A percentile compares a stretch with the other conserved stretches of the same genome.
These are phyloP conservation scores for Drosophila serrata DNA, from an alignment of 1,140 invertebrate species.

Conservation along the genomic window DNA sequence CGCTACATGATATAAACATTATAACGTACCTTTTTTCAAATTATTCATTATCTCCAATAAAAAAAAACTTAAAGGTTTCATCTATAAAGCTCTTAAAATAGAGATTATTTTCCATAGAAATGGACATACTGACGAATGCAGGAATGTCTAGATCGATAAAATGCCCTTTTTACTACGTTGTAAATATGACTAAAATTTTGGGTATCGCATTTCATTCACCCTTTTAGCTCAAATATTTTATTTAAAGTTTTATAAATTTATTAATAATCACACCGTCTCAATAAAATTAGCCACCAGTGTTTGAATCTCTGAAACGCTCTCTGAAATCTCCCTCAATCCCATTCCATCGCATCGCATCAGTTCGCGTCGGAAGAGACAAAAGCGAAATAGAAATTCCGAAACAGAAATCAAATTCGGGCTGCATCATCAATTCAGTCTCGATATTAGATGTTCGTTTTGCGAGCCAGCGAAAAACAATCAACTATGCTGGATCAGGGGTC, in stretches of 20 bases:
- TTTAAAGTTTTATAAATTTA: background rate
- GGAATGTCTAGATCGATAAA: no score
- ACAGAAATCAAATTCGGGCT: conserved; percentile 66
- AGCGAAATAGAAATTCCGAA: conserved; percentile 47
- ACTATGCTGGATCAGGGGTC: conserved; percentile 1
- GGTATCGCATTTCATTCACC: background rate
- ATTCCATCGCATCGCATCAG: conserved; percentile 27
- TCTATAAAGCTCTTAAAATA: no score
- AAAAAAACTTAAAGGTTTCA: no score
- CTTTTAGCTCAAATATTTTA: background rate
- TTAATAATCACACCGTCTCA: background rate
- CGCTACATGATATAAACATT: no score
- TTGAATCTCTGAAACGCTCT: background rate
- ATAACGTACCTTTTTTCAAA: no score
- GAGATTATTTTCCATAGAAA: no score
- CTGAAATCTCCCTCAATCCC: conserved; percentile 19
- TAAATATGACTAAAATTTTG: background rate
- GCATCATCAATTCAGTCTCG: conserved; percentile 68
- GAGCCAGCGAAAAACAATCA: conserved; percentile 33
- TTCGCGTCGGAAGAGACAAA: conserved; percentile 32
- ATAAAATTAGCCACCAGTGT: conserved; percentile 34
- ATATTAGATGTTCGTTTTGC: conserved; percentile 35
- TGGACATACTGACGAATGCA: no score
- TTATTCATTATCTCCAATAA: no score
- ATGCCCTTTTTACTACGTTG: no score